Base-by-base conservation (phyloP, 53 echinoderm and acorn worm genomes). In the Hippasteria phrygiana region DNA sequence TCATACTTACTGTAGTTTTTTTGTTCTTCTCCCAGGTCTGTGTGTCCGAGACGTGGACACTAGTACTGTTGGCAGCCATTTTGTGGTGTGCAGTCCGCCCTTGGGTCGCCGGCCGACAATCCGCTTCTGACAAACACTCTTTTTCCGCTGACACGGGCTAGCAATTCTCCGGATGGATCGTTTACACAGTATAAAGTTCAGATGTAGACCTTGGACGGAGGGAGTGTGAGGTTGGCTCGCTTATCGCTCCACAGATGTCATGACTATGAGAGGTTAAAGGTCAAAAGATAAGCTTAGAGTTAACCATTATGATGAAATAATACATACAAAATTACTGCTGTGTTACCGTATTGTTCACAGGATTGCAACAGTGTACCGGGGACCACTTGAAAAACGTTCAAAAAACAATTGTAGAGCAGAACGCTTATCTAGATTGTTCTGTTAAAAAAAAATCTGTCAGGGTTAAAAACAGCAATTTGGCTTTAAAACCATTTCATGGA, bases 11-110 rank as follows among this genome's bases (percentile, higher is more conserved):
- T 74, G 98, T 98, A 71, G 94, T 96, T 91, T 98, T 98, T 91
- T 98, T 98, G 86, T 96, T 98, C 91, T 96, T 96, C 90, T 98
- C 98, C 95, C 95, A 98, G 17, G 98, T 96, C 91, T 98, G 95
- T 26, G 93, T 93, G 89, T 97, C 97, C 8, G 97, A 95, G 35
- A 97, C 97, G 72, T 97, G 97, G 85, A 97, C 95, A 55, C 97
- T 97, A 5, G 97, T 97, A 46, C 46, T 43, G 20, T 91, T 91
- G 67, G 87, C 91, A 39, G 91, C 78, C 89, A 79, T 79, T 77
- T 51, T 88, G 85, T 40, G 27, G 27, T 27, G 40, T 59, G 2
- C 56, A 38, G 37, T 48, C 13, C 51, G 18, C 14, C 34, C 8
- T 0, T 7, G 18, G 16, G 12, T 26, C 17, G 18, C 17, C 37